Evolutionary conservation across 2,113 vertebrate species (phyloP).

Genomic region (Perca fluviatilis): DNA sequence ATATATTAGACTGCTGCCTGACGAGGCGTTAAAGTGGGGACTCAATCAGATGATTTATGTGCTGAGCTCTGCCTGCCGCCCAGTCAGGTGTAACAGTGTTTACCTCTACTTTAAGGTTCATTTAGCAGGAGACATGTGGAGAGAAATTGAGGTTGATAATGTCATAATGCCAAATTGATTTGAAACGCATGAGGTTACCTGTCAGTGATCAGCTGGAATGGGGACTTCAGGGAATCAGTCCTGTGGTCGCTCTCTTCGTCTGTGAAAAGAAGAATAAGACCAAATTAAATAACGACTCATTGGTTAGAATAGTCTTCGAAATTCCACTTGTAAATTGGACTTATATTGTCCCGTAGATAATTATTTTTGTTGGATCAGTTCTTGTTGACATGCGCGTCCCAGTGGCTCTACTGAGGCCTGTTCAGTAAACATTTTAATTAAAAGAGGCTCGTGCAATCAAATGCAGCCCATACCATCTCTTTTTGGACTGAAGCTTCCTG

Average conservation of each 20-base stretch:
- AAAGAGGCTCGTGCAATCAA: neutral
- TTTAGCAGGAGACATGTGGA: slow-evolving; percentile 43
- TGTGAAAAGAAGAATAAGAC: slow-evolving; percentile 59
- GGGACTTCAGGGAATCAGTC: slow-evolving; percentile 91
- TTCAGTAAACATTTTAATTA: neutral
- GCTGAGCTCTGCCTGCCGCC: slow-evolving; percentile 37
- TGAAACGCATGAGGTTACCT: slow-evolving; percentile 86
- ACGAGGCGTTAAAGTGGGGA: slow-evolving; percentile 76
- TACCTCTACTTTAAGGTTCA: slow-evolving; percentile 62
- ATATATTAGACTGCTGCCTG: slow-evolving; percentile 68
- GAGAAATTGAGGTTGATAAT: slow-evolving; percentile 34
- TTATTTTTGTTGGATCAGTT: neutral
- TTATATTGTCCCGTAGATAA: neutral
- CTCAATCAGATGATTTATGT: slow-evolving; percentile 78
- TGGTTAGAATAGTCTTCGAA: neutral
- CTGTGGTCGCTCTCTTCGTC: slow-evolving; percentile 92
- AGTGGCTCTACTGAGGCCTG: neutral
- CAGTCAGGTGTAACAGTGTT: slow-evolving; percentile 72
- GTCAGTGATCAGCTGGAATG: slow-evolving; percentile 94
- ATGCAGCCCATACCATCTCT: slow-evolving; percentile 87
- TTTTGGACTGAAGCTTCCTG: slow-evolving; percentile 91
- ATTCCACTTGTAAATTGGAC: neutral
- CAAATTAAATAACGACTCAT: neutral
- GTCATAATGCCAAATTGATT: slow-evolving; percentile 53
- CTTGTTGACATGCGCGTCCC: neutral